Evolutionary conservation across 2,797 vertebrate species (phyloP).

Genomic region (Urosaurus nigricauda): DNA sequence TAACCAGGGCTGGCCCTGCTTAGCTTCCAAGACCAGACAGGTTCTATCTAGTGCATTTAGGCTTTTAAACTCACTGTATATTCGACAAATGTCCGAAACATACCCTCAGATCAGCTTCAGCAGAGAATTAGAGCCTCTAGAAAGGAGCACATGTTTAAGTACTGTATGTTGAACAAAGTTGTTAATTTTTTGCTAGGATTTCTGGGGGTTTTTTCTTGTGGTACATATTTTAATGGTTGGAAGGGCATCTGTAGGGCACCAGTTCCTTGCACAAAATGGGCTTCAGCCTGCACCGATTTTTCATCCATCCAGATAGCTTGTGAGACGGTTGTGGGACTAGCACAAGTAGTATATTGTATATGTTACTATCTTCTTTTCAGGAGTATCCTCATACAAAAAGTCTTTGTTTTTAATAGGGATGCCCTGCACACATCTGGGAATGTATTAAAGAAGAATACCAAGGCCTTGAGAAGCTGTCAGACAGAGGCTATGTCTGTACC

Average conservation of each 20-base stretch:
- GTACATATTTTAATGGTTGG: neutral
- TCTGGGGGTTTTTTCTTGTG: neutral
- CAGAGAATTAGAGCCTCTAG: neutral
- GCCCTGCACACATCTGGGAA: constrained; percentile 28
- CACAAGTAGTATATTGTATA: neutral
- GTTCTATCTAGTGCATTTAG: no score
- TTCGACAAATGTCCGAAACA: neutral
- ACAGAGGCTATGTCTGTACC: neutral
- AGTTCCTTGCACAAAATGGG: neutral
- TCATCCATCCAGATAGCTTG: neutral
- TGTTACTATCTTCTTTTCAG: neutral
- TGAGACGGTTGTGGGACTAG: neutral
- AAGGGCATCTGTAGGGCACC: neutral
- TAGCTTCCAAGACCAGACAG: no score
- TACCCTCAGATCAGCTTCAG: neutral
- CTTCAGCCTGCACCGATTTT: neutral
- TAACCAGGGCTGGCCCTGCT: no score
- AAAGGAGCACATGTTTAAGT: neutral
- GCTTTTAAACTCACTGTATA: no score
- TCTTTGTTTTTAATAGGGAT: constrained; percentile 30
- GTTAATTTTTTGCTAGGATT: neutral
- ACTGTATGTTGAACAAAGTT: neutral
- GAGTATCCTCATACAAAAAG: neutral
- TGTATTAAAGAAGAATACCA: constrained; percentile 5
- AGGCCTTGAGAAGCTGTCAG: neutral